A percentile compares a stretch with the other conserved stretches of the same genome.
Evolutionary conservation across 1,140 invertebrate species (phyloP).

Genomic region (Arctopsyche grandis): DNA sequence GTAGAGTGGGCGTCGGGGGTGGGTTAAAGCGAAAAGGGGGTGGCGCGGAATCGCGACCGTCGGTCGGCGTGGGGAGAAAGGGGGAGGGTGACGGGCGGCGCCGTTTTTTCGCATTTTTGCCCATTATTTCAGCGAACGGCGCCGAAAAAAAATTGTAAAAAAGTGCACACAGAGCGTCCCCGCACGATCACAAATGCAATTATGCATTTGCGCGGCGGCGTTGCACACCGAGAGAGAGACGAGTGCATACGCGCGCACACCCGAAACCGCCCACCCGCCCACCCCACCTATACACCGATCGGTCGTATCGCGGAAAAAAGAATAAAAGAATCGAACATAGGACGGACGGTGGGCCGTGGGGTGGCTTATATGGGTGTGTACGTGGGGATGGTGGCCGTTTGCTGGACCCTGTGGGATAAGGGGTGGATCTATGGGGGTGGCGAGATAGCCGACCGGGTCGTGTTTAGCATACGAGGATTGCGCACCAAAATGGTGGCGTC

Average conservation of each 20-base stretch:
- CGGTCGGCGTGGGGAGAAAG: neutral
- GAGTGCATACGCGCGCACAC: neutral
- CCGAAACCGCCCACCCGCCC: too few species aligned
- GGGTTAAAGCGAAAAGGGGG: constrained; percentile 5
- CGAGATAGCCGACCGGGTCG: neutral
- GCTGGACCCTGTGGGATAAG: neutral
- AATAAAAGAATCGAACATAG: constrained; percentile 50
- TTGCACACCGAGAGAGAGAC: neutral
- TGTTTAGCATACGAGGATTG: constrained; percentile 35
- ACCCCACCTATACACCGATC: constrained; percentile 33
- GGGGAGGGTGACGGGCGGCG: neutral
- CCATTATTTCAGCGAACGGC: constrained; percentile 54
- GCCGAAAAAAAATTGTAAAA: constrained; percentile 44
- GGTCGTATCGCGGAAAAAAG: constrained; percentile 52
- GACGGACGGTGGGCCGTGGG: neutral
- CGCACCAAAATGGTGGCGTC: constrained; percentile 28
- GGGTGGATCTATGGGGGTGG: neutral
- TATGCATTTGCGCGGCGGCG: constrained; percentile 18
- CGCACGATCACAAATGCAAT: constrained; percentile 36
- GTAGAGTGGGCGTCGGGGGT: neutral
- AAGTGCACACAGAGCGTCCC: constrained; percentile 39
- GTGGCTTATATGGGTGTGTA: neutral
- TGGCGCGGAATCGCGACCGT: neutral
- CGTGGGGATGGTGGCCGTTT: too few species aligned
- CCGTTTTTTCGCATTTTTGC: constrained; percentile 55